Base-by-base conservation (phyloP, 2,797 vertebrate species). In the Acanthurus tractus region DNA sequence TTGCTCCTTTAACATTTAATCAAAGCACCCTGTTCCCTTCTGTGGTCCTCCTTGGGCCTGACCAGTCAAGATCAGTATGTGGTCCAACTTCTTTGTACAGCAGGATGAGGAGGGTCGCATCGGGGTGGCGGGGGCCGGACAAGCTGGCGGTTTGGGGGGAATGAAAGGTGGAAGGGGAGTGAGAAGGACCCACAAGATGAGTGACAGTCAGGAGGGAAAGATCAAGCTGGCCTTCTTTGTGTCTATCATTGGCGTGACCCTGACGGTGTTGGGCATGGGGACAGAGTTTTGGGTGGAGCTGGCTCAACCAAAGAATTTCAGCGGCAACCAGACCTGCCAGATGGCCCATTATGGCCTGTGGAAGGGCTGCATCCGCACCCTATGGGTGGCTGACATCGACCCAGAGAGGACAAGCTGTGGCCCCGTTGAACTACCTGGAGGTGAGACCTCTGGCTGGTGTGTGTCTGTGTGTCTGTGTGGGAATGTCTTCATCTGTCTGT, bases 201-300 rank as follows among this genome's bases (percentile, higher is more conserved):
- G 94, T 3, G 96, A 97, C 22, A 96, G 96, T 88, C 95, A 91
- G 57, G 96, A 97, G 86, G 96, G 96, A 36, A 97, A 96, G 88
- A 95, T 97, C 87, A 98, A 97, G 92, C 92, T 97, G 90, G 94
- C 92, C 3, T 96, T 97, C 84, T 95, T 98, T 3, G 89, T 97
- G 70, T 90, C 94, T 15, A 90, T 96, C 2, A 88, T 98, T 57
- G 97, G 97, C 2, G 95, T 96, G 74, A 96, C 96, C 44, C 94
- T 98, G 81, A 95, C 95, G 0, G 95, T 98, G 76, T 86, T 98
- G 85, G 96, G 96, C 3, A 94, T 98, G 92, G 96, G 97, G 77
- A 97, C 97, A 2, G 97, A 98, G 91, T 98, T 97, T 90, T 98
- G 97, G 97, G 97, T 96, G 91, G 97, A 97, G 83, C 90, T 98